These are phyloP conservation scores for Sebastolobus alascanus DNA, from an alignment of 2,797 vertebrate species.

Conservation along the genomic window DNA sequence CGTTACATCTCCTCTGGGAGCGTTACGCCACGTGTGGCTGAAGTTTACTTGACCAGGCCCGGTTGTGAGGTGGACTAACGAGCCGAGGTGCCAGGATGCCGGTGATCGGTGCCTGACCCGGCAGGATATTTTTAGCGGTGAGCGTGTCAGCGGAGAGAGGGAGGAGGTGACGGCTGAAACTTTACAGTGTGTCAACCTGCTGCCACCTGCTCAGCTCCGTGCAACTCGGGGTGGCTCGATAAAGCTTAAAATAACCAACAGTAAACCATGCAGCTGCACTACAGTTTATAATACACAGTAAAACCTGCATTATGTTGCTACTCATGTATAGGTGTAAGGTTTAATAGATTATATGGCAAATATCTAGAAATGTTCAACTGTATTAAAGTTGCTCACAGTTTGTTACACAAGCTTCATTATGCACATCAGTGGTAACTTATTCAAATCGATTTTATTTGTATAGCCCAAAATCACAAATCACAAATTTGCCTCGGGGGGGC, in stretches of 20 bases:
- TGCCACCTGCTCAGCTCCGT: slow-evolving; percentile 37
- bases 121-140: slow-evolving; percentile 70
- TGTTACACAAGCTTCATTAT: too few relatives aligned
- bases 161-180: slow-evolving; percentile 23
- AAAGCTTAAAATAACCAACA: slow-evolving; percentile 10
- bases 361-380: not conserved
- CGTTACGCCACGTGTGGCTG: slow-evolving; percentile 31
- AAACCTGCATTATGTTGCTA: not conserved
- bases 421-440: too few relatives aligned
- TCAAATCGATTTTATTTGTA: too few relatives aligned
- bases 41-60: slow-evolving; percentile 37
- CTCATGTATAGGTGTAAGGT: not conserved
- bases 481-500: too few relatives aligned
- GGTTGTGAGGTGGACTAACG: slow-evolving; percentile 66
- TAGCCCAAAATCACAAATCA: too few relatives aligned
- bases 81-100: slow-evolving; percentile 62
- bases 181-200: slow-evolving; percentile 5
- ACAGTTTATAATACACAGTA: not conserved
- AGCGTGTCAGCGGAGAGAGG: slow-evolving; percentile 24
- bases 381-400: not conserved
- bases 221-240: slow-evolving; percentile 13
- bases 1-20: slow-evolving; percentile 35
- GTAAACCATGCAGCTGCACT: not conserved
- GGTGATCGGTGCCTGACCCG: slow-evolving; percentile 50
- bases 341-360: not conserved